Base-by-base conservation (phyloP, 2,888 invertebrate species). In the Caenorhabditis uteleia region DNA sequence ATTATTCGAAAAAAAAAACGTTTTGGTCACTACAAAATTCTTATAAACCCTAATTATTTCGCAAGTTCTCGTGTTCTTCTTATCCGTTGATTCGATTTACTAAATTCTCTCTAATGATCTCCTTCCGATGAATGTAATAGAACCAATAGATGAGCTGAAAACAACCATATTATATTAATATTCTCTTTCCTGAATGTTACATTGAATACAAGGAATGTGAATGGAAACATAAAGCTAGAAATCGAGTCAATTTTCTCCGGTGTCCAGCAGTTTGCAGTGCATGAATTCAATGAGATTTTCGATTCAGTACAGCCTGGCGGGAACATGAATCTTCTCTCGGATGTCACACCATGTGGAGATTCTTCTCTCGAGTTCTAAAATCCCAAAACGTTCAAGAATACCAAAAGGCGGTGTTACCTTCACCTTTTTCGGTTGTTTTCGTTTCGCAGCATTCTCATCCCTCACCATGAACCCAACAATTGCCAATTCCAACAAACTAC, bases 141-240 rank as follows among this genome's bases (percentile, higher is more conserved):
- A 77, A 74, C 78, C 78, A 80, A 62, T 80, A 80, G 50, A 77
- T 74, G 23, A 80, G 74, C 80, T 80, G 49, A 50, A 77, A 44
- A 23, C 6, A 31, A 10, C n/a, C n/a, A 3, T 4, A 7, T 23
- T 25, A 27, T n/a, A 16, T 25, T 7, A 6, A 7, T 7, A 10
- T 3, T 14, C 27, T 43, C 16, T n/a, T n/a, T n/a, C 71, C n/a
- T n/a, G n/a, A n/a, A n/a, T n/a, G n/a, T 61, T 44, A 78, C 80
- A 62, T 83, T 83, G 58, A 83, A 83, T 21, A 82, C 66, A 29
- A 81, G 75, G 58, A 83, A 83, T 27, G 70, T 67, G 23, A 79
- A 65, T 12, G 83, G 83, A 53, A 83, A 83, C 48, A 72, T 73
- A 55, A 80, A 67, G 23, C 74, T 71, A 16, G 77, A 77, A 29